Percentiles rank a stretch among this genome's conserved stretches.
These are phyloP conservation scores for Rhopilema esculentum DNA, from an alignment of 30 jellyfish, hydroid and myxozoan species.

Conservation along the genomic window DNA sequence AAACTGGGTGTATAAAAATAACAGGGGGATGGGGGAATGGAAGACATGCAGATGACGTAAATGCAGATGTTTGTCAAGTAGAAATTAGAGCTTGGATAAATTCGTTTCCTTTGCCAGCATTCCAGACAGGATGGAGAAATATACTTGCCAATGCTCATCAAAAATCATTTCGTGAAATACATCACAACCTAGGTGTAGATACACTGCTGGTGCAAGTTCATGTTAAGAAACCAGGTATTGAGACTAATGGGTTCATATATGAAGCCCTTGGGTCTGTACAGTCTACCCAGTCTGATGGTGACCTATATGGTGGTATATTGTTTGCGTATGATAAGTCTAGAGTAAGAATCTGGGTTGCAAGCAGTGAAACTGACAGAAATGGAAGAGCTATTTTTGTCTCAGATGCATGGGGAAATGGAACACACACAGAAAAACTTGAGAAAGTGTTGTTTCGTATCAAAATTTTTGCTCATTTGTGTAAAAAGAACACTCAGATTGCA, in stretches of 20 bases:
- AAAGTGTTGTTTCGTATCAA: slow-evolving; percentile 74
- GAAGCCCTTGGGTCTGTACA: slow-evolving; percentile 94
- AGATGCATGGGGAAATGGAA: slow-evolving; percentile 91
- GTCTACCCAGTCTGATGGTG: slow-evolving; percentile 66
- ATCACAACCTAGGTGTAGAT: slow-evolving; percentile 61
- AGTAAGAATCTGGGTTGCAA: slow-evolving; percentile 94
- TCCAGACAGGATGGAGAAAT: slow-evolving; percentile 84
- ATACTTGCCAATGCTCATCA: slow-evolving; percentile 73
- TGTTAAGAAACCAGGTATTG: slow-evolving; percentile 27
- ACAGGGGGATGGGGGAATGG: slow-evolving; percentile 98
- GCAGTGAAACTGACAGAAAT: slow-evolving; percentile 64
- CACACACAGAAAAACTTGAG: slow-evolving; percentile 47
- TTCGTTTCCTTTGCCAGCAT: slow-evolving; percentile 87
- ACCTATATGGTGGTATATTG: slow-evolving; percentile 84
- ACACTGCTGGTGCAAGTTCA: slow-evolving; percentile 83
- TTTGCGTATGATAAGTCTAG: slow-evolving; percentile 83
- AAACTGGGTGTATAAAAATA: slow-evolving; percentile 79
- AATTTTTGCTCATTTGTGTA: slow-evolving; percentile 80
- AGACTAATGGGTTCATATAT: slow-evolving; percentile 57
- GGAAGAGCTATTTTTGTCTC: slow-evolving; percentile 79
- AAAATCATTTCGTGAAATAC: slow-evolving; percentile 74
- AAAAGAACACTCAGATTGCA: slow-evolving; percentile 35
- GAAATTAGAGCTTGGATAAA: slow-evolving; percentile 93
- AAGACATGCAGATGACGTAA: slow-evolving; percentile 58
- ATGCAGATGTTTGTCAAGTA: slow-evolving; percentile 74